Evolutionary conservation across 1,140 invertebrate genomes (phyloP).

Genomic region (Zaprionus nigranus): DNA sequence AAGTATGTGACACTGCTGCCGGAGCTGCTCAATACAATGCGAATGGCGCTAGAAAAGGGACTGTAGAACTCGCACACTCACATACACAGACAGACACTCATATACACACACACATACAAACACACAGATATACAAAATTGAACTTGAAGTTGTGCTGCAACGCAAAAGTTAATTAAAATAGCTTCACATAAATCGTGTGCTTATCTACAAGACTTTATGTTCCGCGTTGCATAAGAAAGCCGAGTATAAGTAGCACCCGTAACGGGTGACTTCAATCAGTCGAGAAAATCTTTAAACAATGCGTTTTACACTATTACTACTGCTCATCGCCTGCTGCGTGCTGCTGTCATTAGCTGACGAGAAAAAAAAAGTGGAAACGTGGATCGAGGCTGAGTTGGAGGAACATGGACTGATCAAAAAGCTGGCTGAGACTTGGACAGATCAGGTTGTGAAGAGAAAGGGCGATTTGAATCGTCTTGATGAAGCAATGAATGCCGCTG

Average conservation of each 20-base stretch:
- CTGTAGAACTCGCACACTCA: constrained; percentile 6
- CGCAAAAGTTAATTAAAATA: constrained; percentile 33
- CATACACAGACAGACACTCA: no score
- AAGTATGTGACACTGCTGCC: constrained; percentile 91
- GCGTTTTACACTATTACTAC: constrained; percentile 7
- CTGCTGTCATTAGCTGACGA: not conserved
- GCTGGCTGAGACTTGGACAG: constrained; percentile 13
- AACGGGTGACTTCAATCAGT: not conserved
- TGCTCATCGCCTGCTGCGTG: not conserved
- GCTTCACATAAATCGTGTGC: constrained; percentile 25
- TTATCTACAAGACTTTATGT: constrained; percentile 11
- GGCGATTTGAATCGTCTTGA: constrained; percentile 18
- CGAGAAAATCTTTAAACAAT: not conserved
- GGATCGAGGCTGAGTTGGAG: not conserved
- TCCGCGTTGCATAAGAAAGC: not conserved
- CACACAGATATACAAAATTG: not conserved
- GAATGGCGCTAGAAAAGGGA: constrained; percentile 85
- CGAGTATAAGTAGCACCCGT: constrained; percentile 17
- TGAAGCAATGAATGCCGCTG: constrained; percentile 15
- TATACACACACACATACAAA: not conserved
- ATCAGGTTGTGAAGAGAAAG: not conserved
- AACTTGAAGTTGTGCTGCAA: not conserved
- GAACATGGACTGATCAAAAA: not conserved
- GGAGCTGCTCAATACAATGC: constrained; percentile 90
- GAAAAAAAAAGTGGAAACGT: accelerated